Evolutionary conservation across 2,888 invertebrate species (phyloP).

Genomic region (Amphipyra berbera): DNA sequence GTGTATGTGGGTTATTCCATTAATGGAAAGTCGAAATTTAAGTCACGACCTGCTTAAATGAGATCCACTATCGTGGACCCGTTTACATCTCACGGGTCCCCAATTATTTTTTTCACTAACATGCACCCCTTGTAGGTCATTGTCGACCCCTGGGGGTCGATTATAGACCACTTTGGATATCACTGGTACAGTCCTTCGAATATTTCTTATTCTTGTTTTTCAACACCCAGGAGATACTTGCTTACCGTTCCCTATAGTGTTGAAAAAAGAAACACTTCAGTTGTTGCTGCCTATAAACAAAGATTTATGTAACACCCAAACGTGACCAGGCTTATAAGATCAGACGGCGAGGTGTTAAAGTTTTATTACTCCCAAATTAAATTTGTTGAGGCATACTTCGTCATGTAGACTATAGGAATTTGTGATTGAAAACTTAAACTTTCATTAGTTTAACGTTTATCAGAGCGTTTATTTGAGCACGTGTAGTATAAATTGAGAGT

Average conservation of each 20-base stretch:
- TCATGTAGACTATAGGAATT: conserved; percentile 17
- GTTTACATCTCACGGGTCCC: no score
- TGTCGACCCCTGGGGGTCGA: no score
- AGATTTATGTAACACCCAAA: conserved; percentile 16
- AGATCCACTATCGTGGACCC: no score
- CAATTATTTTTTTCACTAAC: no score
- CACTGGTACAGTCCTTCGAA: no score
- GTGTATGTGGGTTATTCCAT: no score
- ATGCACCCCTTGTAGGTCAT: no score
- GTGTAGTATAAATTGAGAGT: conserved; percentile 1
- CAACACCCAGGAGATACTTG: no score
- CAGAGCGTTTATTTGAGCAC: background rate
- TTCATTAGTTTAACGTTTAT: conserved; percentile 20
- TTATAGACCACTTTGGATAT: no score
- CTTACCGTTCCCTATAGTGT: background rate
- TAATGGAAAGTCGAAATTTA: no score
- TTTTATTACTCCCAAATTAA: conserved; percentile 16
- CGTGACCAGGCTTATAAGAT: conserved; percentile 9
- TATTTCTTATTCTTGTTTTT: no score
- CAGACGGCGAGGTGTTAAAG: background rate
- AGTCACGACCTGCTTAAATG: no score
- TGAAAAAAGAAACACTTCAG: background rate
- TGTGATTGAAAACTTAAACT: conserved; percentile 31
- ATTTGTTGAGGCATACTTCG: conserved; percentile 12
- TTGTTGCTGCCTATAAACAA: background rate